Percentiles rank a stretch among this genome's conserved stretches.
phyloP scores from a whole-genome alignment of 2,113 vertebrate species.

The Calidris pugnax region DNA sequence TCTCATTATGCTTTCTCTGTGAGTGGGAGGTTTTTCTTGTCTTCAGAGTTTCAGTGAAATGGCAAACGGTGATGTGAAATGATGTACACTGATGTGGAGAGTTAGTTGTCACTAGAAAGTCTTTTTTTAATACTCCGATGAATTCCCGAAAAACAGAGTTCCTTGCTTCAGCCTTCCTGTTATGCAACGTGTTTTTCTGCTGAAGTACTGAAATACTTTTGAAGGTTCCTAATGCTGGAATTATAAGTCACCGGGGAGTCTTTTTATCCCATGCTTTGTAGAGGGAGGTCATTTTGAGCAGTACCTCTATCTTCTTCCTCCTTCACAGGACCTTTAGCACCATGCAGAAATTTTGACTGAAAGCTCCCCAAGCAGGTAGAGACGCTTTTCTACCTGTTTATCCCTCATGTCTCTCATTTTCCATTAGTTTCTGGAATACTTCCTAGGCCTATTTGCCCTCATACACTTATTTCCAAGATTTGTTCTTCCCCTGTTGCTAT shows the following conservation, averaged over 20 bases:
- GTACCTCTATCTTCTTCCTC: not conserved
- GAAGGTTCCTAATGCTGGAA: not conserved
- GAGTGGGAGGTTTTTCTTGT: not conserved
- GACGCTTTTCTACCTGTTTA: not conserved
- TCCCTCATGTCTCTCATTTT: not conserved
- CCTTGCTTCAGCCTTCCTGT: not conserved
- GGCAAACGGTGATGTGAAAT: not conserved
- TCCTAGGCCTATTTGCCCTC: not conserved
- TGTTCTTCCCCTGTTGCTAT: not conserved
- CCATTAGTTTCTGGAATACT: not conserved
- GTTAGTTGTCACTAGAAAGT: not conserved
- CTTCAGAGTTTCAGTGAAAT: not conserved
- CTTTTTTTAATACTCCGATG: not conserved
- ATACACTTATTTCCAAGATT: not conserved
- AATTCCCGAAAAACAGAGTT: not conserved
- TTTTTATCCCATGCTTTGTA: not conserved
- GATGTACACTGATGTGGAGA: not conserved
- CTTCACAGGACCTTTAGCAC: not conserved
- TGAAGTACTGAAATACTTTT: not conserved
- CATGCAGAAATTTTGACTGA: not conserved
- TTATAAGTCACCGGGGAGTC: not conserved
- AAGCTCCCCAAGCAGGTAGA: not conserved
- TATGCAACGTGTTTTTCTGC: not conserved
- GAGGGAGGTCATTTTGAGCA: not conserved
- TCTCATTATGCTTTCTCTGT: accelerated